These are phyloP conservation scores for Chromis chromis DNA, from an alignment of 2,797 vertebrate species.

Conservation along the genomic window DNA sequence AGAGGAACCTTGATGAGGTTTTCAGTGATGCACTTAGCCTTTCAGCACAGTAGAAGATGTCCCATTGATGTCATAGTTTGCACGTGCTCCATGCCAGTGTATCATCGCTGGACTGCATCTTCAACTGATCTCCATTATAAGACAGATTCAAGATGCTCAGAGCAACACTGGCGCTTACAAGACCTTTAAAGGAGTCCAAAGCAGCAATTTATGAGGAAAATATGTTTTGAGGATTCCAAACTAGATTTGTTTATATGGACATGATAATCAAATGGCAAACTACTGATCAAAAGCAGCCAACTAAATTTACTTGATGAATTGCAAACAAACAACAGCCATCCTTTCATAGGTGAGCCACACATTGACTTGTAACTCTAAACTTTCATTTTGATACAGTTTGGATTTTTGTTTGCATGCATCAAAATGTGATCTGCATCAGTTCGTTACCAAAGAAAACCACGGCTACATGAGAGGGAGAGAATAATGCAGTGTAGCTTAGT, in stretches of 20 bases:
- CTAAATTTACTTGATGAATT: slow-evolving; percentile 37
- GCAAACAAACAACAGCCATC: slow-evolving; percentile 23
- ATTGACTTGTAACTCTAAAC: slow-evolving; percentile 6
- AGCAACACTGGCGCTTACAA: background rate
- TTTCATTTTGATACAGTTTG: slow-evolving; percentile 10
- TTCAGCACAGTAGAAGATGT: slow-evolving; percentile 57
- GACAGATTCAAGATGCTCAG: slow-evolving; percentile 26
- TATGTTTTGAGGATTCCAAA: slow-evolving; percentile 32
- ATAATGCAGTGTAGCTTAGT: slow-evolving; percentile 13
- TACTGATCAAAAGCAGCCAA: slow-evolving; percentile 32
- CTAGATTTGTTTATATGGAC: slow-evolving; percentile 26
- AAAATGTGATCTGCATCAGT: slow-evolving; percentile 33
- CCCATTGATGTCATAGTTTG: slow-evolving; percentile 57
- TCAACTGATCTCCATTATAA: slow-evolving; percentile 7
- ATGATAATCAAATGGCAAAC: slow-evolving; percentile 17
- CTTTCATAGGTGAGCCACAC: slow-evolving; percentile 21
- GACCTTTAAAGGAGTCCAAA: slow-evolving; percentile 7
- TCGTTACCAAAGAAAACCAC: slow-evolving; percentile 25
- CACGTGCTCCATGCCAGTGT: slow-evolving; percentile 18
- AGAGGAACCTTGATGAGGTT: slow-evolving; percentile 62
- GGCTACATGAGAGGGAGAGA: slow-evolving; percentile 8
- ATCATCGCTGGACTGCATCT: slow-evolving; percentile 11
- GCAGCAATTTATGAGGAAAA: slow-evolving; percentile 15
- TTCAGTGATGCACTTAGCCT: slow-evolving; percentile 64
- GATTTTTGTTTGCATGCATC: slow-evolving; percentile 17